Percentiles rank a stretch among this genome's conserved stretches.
phyloP scores from a whole-genome alignment of 2,113 vertebrate species.

The Cyanoramphus novaezelandiae region DNA sequence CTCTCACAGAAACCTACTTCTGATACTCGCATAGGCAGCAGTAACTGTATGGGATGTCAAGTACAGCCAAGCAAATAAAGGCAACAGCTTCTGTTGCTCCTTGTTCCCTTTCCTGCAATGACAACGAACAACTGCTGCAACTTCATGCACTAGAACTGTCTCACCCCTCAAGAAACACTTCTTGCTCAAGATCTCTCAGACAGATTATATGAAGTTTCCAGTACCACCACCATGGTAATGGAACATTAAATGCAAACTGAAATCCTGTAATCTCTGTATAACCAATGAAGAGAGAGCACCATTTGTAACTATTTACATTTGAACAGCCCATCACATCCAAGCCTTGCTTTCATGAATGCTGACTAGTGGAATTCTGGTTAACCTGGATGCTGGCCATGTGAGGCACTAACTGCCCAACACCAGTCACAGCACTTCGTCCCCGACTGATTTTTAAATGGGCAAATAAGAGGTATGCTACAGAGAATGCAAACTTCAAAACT shows the following conservation, averaged over 20 bases:
- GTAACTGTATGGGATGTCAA: neutral
- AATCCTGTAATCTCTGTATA: neutral
- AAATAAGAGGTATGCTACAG: neutral
- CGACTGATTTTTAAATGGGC: neutral
- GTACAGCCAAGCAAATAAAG: neutral
- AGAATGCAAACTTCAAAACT: neutral
- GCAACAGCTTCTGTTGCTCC: neutral
- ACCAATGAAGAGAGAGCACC: neutral
- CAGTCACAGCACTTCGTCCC: neutral
- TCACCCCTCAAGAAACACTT: neutral
- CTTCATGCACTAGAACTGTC: neutral
- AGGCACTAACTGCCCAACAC: neutral
- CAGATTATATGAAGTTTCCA: neutral
- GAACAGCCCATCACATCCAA: neutral
- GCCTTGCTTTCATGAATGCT: neutral
- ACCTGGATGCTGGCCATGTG: neutral
- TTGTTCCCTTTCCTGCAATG: neutral
- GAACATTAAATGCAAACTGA: slow-evolving; percentile 3
- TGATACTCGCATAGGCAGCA: neutral
- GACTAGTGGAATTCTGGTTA: neutral
- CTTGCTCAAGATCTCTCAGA: slow-evolving; percentile 1
- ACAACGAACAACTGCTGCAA: neutral
- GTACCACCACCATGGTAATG: neutral
- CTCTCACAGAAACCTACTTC: neutral
- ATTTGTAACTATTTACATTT: neutral